These are phyloP conservation scores for Anhinga anhinga DNA, from an alignment of 2,113 vertebrate species.

Conservation along the genomic window DNA sequence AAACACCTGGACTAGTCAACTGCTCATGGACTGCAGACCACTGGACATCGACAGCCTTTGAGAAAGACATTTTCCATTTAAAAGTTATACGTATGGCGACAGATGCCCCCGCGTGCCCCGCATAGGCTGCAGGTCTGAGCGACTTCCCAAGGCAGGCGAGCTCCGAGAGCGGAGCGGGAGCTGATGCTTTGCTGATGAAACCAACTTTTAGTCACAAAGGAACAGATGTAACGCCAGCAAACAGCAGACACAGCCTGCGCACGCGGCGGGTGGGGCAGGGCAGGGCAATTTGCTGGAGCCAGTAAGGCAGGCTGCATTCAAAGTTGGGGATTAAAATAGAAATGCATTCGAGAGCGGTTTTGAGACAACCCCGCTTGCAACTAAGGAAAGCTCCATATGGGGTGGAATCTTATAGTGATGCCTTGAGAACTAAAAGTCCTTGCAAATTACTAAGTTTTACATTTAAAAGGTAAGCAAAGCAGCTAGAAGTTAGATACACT, in stretches of 20 bases:
- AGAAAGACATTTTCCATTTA: conserved; percentile 71
- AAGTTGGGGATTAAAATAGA: conserved; percentile 47
- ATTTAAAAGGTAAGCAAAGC: conserved; percentile 64
- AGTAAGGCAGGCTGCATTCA: conserved; percentile 55
- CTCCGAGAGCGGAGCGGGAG: not conserved
- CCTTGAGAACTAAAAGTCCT: conserved; percentile 34
- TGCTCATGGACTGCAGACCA: conserved; percentile 56
- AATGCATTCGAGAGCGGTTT: conserved; percentile 1
- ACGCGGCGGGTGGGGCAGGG: conserved; percentile 23
- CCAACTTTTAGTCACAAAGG: not conserved
- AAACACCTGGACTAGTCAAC: conserved; percentile 68
- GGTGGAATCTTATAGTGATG: not conserved
- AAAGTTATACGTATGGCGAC: conserved; percentile 17
- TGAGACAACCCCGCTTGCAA: not conserved
- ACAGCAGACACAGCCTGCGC: conserved; percentile 1
- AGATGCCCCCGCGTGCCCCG: not conserved
- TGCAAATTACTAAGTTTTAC: conserved; percentile 51
- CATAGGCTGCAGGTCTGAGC: not conserved
- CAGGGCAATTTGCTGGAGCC: not conserved
- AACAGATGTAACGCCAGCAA: not conserved
- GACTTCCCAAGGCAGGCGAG: not conserved
- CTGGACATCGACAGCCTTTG: conserved; percentile 69
- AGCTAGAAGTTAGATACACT: conserved; percentile 45
- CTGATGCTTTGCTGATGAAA: not conserved
- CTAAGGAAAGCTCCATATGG: not conserved